Evolutionary conservation across 2,113 vertebrate species (phyloP), one percentile per base, ranked within the genome.

Genomic region (Hippocampus zosterae): DNA sequence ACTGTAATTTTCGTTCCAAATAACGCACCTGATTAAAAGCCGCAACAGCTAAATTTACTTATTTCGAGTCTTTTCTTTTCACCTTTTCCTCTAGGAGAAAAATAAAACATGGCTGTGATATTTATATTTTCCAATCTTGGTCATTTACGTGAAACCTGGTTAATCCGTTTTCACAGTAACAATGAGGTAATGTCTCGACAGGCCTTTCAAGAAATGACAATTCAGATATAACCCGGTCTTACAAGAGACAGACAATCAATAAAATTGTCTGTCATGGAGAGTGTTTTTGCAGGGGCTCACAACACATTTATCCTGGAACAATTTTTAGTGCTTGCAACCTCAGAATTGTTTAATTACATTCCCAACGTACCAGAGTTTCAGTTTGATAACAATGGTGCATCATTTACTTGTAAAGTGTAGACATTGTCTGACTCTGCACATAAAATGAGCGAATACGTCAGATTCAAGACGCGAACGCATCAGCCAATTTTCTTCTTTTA

Each of bases 161-260:
- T 82, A 84, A 88, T 91, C 88, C 88, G 80, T 86, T 87, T 87
- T 84, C 81, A 76, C 72, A 76, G 78, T 73, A 85, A 79, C 86
- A 78, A 72, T 92, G 90, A 91, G 89, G 88, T 91, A 91, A 92
- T 78, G 90, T 91, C 90, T 92, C 73, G 72, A 42, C 81, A 41
- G 75, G 78, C 79, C 83, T 81, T 83, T 85, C 64, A 69, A 81
- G 69, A 79, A 81, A 78, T 78, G 73, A 77, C 82, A 86, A 86
- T 86, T 87, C 81, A 84, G 89, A 87, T 65, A 56, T 78, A 67
- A 37, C 80, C 80, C 81, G 83, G 79, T 84, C 59, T 73, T 82
- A 80, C 78, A 84, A 87, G 80, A 85, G 80, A 82, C 81, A 84
- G 79, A 76, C 74, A 74, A 91, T 92, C 85, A 83, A 87, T 88